These are phyloP conservation scores for Phaonia tiefii DNA, from an alignment of 2,888 invertebrate genomes.

Conservation along the genomic window DNA sequence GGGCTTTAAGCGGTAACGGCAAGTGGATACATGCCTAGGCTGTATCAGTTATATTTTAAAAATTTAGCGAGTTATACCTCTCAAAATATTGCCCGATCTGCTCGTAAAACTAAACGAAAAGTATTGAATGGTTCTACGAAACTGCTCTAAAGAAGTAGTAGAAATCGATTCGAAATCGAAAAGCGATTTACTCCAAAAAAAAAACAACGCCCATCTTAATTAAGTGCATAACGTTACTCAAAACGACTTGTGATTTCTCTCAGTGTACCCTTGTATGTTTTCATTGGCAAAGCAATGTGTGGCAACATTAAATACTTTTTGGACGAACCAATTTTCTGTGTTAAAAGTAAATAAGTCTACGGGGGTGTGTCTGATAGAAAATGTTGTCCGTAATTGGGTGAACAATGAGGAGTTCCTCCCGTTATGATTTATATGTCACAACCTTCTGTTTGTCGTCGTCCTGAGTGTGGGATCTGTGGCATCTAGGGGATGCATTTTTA, in stretches of 20 bases:
- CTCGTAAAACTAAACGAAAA: too few relatives aligned
- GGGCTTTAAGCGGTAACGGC: too few relatives aligned
- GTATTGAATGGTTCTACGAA: too few relatives aligned
- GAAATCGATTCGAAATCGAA: too few relatives aligned
- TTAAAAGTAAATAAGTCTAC: not conserved
- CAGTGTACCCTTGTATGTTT: conserved; percentile 5
- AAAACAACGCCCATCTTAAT: too few relatives aligned
- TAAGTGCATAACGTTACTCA: too few relatives aligned
- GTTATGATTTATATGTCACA: conserved; percentile 25
- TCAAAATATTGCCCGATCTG: too few relatives aligned
- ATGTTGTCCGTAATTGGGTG: not conserved
- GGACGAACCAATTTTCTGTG: conserved; percentile 15
- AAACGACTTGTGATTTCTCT: not conserved
- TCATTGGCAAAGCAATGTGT: not conserved
- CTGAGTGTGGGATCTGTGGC: not conserved
- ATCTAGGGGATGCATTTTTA: conserved; percentile 3
- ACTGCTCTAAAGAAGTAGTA: too few relatives aligned
- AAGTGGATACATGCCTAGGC: too few relatives aligned
- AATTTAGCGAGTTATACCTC: too few relatives aligned
- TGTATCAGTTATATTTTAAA: too few relatives aligned
- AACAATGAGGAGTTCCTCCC: conserved; percentile 12
- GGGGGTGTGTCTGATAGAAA: conserved; percentile 18
- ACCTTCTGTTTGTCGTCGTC: not conserved
- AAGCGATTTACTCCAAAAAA: too few relatives aligned
- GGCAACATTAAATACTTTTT: conserved; percentile 3